Evolutionary conservation across 2,113 vertebrate genomes (phyloP).

Genomic region (Elgaria multicarinata): DNA sequence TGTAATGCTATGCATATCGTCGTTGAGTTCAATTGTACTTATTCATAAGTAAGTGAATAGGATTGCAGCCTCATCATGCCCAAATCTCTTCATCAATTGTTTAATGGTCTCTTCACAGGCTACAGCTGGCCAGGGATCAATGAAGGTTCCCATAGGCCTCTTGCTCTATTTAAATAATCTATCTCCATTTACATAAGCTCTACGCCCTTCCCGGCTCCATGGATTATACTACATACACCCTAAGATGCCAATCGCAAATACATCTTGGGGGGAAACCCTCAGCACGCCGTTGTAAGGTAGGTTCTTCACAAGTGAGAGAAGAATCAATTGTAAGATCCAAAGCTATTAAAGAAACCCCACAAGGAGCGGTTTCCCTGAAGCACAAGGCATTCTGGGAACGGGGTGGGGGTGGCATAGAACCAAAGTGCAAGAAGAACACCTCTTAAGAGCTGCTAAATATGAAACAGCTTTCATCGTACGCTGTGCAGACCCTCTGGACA

Average conservation of each 20-base stretch:
- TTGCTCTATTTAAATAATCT: background rate
- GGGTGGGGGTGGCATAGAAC: background rate
- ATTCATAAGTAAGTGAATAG: background rate
- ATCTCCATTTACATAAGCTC: background rate
- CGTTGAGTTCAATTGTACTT: background rate
- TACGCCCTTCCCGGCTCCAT: background rate
- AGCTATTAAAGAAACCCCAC: background rate
- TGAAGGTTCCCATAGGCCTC: background rate
- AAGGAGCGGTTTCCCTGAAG: background rate
- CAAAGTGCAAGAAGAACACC: background rate
- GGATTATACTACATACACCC: background rate
- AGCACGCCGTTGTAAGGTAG: background rate
- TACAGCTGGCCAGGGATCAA: background rate
- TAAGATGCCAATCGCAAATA: fast-evolving
- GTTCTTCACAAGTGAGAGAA: fast-evolving
- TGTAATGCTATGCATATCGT: background rate
- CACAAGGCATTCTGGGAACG: background rate
- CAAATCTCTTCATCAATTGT: background rate
- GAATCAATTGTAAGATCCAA: background rate
- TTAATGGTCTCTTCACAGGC: too few relatives aligned
- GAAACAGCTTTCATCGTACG: background rate
- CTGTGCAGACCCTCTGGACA: background rate
- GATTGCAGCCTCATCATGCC: background rate
- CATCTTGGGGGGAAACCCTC: background rate
- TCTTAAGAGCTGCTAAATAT: background rate